phyloP scores from a whole-genome alignment of 92 coral and sea anemone genomes.

The Parazoanthus atlanticus region DNA sequence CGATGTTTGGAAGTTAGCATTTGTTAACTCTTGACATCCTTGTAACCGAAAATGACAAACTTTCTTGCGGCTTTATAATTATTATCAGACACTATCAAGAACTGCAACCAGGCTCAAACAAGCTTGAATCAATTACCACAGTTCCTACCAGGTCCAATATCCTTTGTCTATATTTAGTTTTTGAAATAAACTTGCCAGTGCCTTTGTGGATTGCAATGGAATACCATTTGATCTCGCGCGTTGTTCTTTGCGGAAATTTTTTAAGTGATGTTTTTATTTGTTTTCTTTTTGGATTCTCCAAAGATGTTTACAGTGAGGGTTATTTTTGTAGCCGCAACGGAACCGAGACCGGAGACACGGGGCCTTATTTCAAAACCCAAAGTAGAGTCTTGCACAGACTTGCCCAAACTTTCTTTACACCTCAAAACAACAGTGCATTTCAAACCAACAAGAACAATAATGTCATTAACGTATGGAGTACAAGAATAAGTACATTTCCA shows the following conservation, averaged over 20 bases:
- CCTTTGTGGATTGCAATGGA: background rate
- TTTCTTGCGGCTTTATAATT: background rate
- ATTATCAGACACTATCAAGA: background rate
- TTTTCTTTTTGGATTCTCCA: background rate
- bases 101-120: constrained; percentile 7
- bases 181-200: background rate
- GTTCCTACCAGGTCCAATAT: background rate
- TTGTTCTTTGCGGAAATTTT: background rate
- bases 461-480: background rate
- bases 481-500: background rate
- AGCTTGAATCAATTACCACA: background rate
- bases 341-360: background rate
- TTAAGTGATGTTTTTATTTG: background rate
- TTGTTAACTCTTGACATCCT: background rate
- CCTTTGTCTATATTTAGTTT: constrained; percentile 5
- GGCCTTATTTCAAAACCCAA: background rate
- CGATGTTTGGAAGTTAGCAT: no score
- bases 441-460: background rate
- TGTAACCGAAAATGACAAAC: background rate
- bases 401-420: background rate
- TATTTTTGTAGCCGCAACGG: background rate
- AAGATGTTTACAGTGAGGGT: background rate
- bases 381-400: background rate
- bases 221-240: background rate
- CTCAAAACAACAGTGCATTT: background rate